Evolutionary conservation across 1,140 invertebrate species (phyloP).

Genomic region (Argopecten irradians): DNA sequence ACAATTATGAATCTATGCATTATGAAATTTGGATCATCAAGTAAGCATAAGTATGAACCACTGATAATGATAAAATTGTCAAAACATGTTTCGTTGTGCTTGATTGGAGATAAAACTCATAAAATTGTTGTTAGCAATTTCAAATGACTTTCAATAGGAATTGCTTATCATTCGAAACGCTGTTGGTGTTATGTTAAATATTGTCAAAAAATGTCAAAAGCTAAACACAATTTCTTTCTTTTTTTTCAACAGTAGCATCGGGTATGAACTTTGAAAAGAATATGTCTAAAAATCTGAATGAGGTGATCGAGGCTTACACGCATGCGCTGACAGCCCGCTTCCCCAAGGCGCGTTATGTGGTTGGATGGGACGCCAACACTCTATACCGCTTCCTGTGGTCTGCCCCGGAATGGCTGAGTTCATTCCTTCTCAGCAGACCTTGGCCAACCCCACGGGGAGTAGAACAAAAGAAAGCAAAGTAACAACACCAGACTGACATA

Average conservation of each 20-base stretch:
- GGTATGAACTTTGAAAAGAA: not conserved
- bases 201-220: not conserved
- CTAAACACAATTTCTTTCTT: not conserved
- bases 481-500: no score
- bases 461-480: not conserved
- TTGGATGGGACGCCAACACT: conserved; percentile 67
- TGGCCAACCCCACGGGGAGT: conserved; percentile 36
- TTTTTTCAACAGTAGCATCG: no score
- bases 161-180: not conserved
- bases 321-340: conserved; percentile 67
- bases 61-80: no score
- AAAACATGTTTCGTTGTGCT: no score
- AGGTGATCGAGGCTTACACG: conserved; percentile 70
- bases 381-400: conserved; percentile 64
- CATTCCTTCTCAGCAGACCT: conserved; percentile 33
- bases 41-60: no score
- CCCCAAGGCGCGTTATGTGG: conserved; percentile 64
- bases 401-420: conserved; percentile 52
- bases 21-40: no score
- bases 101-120: no score
- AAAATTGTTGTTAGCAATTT: no score
- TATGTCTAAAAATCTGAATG: conserved; percentile 36
- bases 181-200: not conserved
- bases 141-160: no score
- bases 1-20: no score